Percentiles rank a stretch among this genome's conserved stretches.
phyloP scores from a whole-genome alignment of 2,113 vertebrate genomes.

The Hipposideros armiger region DNA sequence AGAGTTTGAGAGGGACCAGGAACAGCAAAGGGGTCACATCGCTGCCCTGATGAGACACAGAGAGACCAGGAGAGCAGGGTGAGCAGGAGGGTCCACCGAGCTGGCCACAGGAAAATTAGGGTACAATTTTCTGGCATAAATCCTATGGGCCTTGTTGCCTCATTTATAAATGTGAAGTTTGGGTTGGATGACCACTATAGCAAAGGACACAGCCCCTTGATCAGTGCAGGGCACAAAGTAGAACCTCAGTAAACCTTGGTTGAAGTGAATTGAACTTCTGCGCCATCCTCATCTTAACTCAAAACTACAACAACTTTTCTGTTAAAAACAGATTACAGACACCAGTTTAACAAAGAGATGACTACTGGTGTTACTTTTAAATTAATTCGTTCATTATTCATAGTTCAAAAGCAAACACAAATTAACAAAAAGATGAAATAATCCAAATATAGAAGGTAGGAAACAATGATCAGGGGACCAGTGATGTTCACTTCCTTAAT shows the following conservation, averaged over 20 bases:
- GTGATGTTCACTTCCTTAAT: neutral
- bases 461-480: neutral
- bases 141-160: neutral
- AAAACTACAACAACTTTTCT: neutral
- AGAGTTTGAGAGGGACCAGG: rapidly evolving
- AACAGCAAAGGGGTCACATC: neutral
- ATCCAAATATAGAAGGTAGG: neutral
- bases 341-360: neutral
- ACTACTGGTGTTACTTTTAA: neutral
- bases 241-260: neutral
- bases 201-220: neutral
- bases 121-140: neutral
- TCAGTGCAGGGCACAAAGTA: rapidly evolving
- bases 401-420: neutral
- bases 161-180: neutral
- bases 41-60: neutral
- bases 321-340: neutral
- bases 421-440: neutral
- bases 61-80: rapidly evolving
- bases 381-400: neutral
- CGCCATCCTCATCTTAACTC: neutral
- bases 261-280: neutral
- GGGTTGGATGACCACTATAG: neutral
- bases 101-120: too few relatives aligned
- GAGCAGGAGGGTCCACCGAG: rapidly evolving